A percentile compares a stretch with the other conserved stretches of the same genome.
phyloP scores from a whole-genome alignment of 2,888 invertebrate species.

The Smittia sp. region DNA sequence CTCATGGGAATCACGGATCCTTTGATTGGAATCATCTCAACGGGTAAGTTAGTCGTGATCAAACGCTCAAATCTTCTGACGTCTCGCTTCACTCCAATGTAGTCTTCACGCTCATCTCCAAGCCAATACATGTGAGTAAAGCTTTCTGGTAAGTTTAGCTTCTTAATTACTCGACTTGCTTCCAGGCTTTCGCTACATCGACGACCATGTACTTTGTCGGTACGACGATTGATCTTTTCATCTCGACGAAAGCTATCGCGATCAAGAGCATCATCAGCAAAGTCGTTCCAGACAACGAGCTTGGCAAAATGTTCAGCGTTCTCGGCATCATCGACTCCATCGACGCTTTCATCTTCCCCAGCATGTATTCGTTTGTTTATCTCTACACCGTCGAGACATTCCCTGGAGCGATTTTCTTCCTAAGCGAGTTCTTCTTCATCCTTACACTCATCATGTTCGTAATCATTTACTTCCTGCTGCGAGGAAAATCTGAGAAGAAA shows the following conservation, averaged over 20 bases:
- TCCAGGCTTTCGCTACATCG: slow-evolving; percentile 45
- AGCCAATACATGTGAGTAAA: slow-evolving; percentile 49
- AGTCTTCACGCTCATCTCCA: slow-evolving; percentile 49
- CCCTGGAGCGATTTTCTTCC: slow-evolving; percentile 52
- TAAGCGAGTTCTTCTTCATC: slow-evolving; percentile 51
- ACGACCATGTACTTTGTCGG: slow-evolving; percentile 49
- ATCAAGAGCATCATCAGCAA: slow-evolving; percentile 52
- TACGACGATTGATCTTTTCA: slow-evolving; percentile 50
- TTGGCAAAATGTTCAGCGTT: slow-evolving; percentile 49
- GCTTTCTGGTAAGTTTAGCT: neutral
- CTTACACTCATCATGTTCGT: slow-evolving; percentile 52
- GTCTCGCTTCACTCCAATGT: too few relatives aligned
- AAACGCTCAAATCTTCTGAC: too few relatives aligned
- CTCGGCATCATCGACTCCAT: slow-evolving; percentile 52
- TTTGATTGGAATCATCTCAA: slow-evolving; percentile 50
- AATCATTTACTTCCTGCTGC: neutral
- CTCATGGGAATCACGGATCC: slow-evolving; percentile 50
- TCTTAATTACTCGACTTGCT: neutral
- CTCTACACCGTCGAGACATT: slow-evolving; percentile 48
- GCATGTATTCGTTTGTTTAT: slow-evolving; percentile 51
- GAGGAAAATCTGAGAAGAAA: slow-evolving; percentile 45
- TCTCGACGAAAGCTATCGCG: slow-evolving; percentile 50
- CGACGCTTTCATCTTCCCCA: slow-evolving; percentile 50
- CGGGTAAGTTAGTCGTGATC: too few relatives aligned
- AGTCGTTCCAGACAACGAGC: slow-evolving; percentile 51